phyloP scores from a whole-genome alignment of 2,797 vertebrate genomes.

The Rhynchonycteris naso region DNA sequence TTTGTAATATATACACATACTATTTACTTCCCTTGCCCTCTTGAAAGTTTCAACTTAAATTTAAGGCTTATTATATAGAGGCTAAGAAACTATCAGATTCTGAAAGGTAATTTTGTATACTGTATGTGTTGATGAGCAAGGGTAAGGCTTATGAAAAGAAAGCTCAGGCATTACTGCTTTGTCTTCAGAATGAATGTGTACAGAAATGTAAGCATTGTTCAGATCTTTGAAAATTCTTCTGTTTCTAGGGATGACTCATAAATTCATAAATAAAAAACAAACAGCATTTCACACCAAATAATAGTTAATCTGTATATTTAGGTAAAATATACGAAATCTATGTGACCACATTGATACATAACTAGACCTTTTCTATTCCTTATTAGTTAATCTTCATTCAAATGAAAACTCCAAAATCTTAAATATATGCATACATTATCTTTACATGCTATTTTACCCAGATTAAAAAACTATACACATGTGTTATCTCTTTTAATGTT shows the following conservation, averaged over 20 bases:
- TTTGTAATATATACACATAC: constrained; percentile 34
- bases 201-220: neutral
- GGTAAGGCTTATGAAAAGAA: neutral
- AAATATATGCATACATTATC: neutral
- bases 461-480: neutral
- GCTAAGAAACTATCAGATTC: neutral
- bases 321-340: neutral
- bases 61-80: neutral
- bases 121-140: neutral
- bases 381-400: neutral
- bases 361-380: neutral
- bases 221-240: neutral
- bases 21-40: constrained; percentile 35
- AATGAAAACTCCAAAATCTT: neutral
- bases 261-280: neutral
- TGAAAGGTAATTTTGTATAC: neutral
- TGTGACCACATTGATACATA: neutral
- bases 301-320: neutral
- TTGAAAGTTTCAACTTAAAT: constrained; percentile 13
- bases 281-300: neutral
- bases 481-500: neutral
- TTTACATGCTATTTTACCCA: neutral
- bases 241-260: neutral
- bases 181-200: neutral
- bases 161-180: neutral